Percentiles rank a stretch among this genome's conserved stretches.
phyloP scores from a whole-genome alignment of 2,797 vertebrate species.

The Myotis planiceps region DNA sequence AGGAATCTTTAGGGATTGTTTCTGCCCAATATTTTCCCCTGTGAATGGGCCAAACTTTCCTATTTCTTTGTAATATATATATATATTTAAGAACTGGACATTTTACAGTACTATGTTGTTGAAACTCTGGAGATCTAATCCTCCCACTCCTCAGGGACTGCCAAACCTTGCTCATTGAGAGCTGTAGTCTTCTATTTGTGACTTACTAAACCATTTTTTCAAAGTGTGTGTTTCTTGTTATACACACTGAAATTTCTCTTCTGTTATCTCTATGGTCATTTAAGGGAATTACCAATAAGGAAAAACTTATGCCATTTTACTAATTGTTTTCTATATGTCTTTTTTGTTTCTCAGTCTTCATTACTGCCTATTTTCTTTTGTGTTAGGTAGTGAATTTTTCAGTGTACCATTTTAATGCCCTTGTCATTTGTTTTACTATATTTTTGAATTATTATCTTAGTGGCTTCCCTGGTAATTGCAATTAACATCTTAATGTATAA shows the following conservation, averaged over 20 bases:
- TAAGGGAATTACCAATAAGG: not conserved
- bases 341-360: not conserved
- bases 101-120: not conserved
- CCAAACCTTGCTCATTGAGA: not conserved
- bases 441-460: not conserved
- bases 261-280: not conserved
- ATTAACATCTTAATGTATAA: not conserved
- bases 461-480: not conserved
- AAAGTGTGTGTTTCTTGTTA: not conserved
- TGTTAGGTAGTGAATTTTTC: not conserved
- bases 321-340: not conserved
- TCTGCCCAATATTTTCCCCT: not conserved
- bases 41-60: not conserved
- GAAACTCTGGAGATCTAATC: not conserved
- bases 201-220: not conserved
- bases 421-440: not conserved
- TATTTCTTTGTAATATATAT: not conserved
- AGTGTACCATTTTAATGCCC: not conserved
- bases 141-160: not conserved
- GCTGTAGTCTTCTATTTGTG: not conserved
- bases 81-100: not conserved
- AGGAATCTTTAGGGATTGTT: not conserved
- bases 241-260: not conserved
- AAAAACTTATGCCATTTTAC: not conserved
- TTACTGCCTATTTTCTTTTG: not conserved